Evolutionary conservation across 2,888 invertebrate genomes (phyloP).

Genomic region (Harmothoe impar): DNA sequence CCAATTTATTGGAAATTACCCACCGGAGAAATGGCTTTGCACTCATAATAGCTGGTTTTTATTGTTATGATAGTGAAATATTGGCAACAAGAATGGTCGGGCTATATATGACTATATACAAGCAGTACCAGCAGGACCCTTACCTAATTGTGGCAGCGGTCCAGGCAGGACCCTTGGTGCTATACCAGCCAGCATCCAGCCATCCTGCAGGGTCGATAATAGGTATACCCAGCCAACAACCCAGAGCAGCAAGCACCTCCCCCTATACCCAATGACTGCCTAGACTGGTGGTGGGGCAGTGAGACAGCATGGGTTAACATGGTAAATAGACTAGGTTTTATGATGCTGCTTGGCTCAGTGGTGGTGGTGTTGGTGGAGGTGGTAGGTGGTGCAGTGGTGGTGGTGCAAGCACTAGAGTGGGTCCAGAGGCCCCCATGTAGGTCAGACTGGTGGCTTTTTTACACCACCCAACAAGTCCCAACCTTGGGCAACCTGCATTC

Average conservation of each 20-base stretch:
- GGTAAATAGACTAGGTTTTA: constrained; percentile 55
- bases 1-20: too few species aligned
- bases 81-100: too few species aligned
- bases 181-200: not conserved
- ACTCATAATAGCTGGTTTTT: too few species aligned
- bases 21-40: too few species aligned
- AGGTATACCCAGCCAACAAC: not conserved
- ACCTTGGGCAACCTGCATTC: constrained; percentile 56
- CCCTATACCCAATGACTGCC: not conserved
- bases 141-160: not conserved
- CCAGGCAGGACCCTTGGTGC: not conserved
- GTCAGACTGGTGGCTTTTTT: constrained; percentile 41
- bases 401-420: constrained; percentile 17
- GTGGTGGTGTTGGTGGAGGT: constrained; percentile 40
- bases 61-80: too few species aligned
- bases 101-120: too few species aligned
- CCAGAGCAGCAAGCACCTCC: too few species aligned
- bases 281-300: not conserved
- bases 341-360: constrained; percentile 12
- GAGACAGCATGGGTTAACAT: constrained; percentile 45
- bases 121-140: too few species aligned
- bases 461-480: not conserved
- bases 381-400: not conserved
- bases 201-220: not conserved
- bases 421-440: constrained; percentile 38